These are phyloP conservation scores for Dryas iulia DNA, from an alignment of 1,140 invertebrate genomes.

Conservation along the genomic window DNA sequence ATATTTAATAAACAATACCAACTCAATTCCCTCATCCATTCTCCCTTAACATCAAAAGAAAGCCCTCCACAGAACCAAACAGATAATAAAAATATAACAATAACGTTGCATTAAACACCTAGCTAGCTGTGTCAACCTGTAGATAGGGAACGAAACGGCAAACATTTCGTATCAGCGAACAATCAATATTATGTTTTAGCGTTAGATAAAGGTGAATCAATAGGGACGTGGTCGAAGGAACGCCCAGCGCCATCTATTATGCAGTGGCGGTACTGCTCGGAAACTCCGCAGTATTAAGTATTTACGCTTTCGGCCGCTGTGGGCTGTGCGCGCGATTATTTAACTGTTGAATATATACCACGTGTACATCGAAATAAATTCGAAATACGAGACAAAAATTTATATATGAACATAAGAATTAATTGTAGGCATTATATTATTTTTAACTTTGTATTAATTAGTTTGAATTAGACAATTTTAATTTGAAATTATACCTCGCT, in stretches of 20 bases:
- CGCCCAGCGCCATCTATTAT: slow-evolving; percentile 57
- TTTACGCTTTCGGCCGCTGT: slow-evolving; percentile 7
- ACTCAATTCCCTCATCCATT: background rate
- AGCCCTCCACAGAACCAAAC: background rate
- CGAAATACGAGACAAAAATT: too few relatives aligned
- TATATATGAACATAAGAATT: too few relatives aligned
- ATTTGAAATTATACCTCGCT: too few relatives aligned
- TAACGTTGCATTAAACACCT: slow-evolving; percentile 20
- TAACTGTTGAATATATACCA: background rate
- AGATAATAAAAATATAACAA: slow-evolving; percentile 10
- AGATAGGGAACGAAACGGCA: slow-evolving; percentile 37
- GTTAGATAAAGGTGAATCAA: slow-evolving; percentile 58
- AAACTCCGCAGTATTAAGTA: background rate
- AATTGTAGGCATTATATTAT: too few relatives aligned
- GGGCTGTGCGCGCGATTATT: background rate
- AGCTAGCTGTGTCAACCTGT: slow-evolving; percentile 35
- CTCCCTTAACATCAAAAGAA: background rate
- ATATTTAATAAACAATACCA: too few relatives aligned
- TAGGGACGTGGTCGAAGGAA: slow-evolving; percentile 27
- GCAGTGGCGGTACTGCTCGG: slow-evolving; percentile 44
- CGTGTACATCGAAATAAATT: background rate
- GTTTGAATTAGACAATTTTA: too few relatives aligned
- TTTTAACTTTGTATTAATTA: too few relatives aligned
- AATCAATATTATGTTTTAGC: slow-evolving; percentile 58
- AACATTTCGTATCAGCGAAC: slow-evolving; percentile 48